Base-by-base conservation (phyloP, 1,140 invertebrate species). In the Notospermus geniculatus region DNA sequence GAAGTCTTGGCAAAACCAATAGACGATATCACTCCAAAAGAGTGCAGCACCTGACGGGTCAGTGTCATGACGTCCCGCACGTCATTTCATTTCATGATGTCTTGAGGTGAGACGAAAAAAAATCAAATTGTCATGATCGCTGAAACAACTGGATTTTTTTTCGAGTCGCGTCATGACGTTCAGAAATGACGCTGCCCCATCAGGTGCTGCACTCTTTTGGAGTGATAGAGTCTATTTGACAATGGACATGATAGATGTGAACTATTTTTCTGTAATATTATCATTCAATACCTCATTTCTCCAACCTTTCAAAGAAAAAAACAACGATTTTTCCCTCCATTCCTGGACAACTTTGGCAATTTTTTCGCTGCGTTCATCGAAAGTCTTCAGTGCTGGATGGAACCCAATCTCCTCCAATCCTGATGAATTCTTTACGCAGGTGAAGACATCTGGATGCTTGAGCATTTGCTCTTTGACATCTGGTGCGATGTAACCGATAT, bases 401-500 rank as follows among this genome's bases (percentile, higher is more conserved):
- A 94, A 39, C 22, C 54, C 25, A 78, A 76, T 90, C 89, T 28
- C 92, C 89, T 76, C 57, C 46, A 27, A 64, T 64, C 25, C 41
- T 58, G 9, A 43, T 45, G 22, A 66, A 15, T 85, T 84, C 56
- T 87, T 84, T 50, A 89, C 83, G 75, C n/a, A n/a, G 75, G 84
- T 84, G 78, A 93, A 92, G 70, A 93, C 90, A 83, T 94, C 88
- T 30, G 91, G 89, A 80, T 90, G 92, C 43, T 76, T 68, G 77
- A 86, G 39, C 19, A 95, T 84, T 73, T 91, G 85, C 74, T 88
- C 87, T 73, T 89, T 84, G 41, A 95, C 88, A 83, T 93, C 88
- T 23, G 88, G 87, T 73, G 88, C 85, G 59, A 96, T 86, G 45
- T 95, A 83, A 43, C 93, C 93, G 53, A 95, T 90, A 85, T 94